phyloP scores from a whole-genome alignment of 2,888 invertebrate genomes.

The Drosophila mayaguana region DNA sequence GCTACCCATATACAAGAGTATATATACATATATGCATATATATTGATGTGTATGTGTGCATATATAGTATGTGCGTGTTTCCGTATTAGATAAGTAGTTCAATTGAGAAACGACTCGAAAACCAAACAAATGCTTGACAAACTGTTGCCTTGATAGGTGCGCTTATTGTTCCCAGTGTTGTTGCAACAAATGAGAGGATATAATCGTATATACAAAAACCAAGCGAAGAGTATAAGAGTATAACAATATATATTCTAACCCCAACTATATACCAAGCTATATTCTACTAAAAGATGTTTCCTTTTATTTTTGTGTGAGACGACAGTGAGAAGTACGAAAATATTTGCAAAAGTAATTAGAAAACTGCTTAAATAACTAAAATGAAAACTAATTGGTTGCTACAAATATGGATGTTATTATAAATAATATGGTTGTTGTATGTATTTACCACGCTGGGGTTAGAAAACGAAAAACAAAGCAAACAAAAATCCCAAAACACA shows the following conservation, averaged over 20 bases:
- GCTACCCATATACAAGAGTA: conserved; percentile 26
- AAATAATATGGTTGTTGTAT: conserved; percentile 36
- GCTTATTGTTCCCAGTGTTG: conserved; percentile 49
- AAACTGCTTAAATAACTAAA: conserved; percentile 16
- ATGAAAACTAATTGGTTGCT: not conserved
- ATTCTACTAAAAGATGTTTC: conserved; percentile 35
- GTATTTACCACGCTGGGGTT: conserved; percentile 3
- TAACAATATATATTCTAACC: conserved; percentile 24
- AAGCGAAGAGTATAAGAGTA: conserved; percentile 1
- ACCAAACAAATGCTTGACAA: conserved; percentile 48
- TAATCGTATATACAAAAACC: conserved; percentile 24
- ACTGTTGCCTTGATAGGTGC: conserved; percentile 56
- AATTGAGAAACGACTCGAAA: conserved; percentile 28
- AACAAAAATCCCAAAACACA: not conserved
- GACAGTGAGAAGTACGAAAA: conserved; percentile 17
- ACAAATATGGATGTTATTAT: conserved; percentile 23
- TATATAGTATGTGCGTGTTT: conserved; percentile 4
- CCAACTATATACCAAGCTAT: conserved; percentile 43
- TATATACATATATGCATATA: conserved; percentile 18
- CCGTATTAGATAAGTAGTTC: conserved; percentile 51
- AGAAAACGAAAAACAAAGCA: not conserved
- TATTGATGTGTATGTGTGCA: conserved; percentile 8
- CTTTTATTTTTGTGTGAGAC: conserved; percentile 29
- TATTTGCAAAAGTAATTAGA: conserved; percentile 35
- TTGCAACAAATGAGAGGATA: conserved; percentile 35